Base-by-base conservation (phyloP, 1,140 invertebrate genomes). In the Oedothorax gibbosus region DNA sequence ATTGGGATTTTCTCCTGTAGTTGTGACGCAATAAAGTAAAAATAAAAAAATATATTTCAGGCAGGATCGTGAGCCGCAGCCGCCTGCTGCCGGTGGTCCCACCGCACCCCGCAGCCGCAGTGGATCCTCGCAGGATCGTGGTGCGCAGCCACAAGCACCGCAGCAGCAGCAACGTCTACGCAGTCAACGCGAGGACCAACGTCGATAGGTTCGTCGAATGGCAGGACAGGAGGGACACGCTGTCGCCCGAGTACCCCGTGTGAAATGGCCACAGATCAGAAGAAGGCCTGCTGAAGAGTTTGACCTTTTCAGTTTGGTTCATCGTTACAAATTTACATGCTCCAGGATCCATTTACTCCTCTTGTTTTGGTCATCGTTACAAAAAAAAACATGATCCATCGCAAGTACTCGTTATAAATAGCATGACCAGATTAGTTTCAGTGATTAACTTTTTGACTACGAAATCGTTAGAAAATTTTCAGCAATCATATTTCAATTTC, bases 201-300 rank as follows among this genome's bases (percentile, higher is more conserved):
- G 81, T 84, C 50, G 81, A 84, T 14, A 84, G 81, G 64, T 76
- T 68, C 20, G 51, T 84, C 1, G 81, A 85, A 15, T 21, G 53
- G 14, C 73, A 69, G 8, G 83, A 72, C 11, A 56, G 81, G 4
- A 60, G 83, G 18, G 83, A 69, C 15, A 77, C 69, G 8, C 10
- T 85, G 7, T 57, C 83, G 8, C 83, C 83, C 0, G 83, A 85
- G 21, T 85, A 77, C 54, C 83, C 83, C 7, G 54, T 85, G 9
- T 85, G 60, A 60, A 51, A 64, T 9, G 12, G 0, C 18, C 12
- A 14, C 69, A 12, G 35, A 9, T 56, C n/a, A 9, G 10, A 57
- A 14, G 8, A 57, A 11, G 8, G 14, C 14, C 14, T 56, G 54
- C 3, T 8, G 15, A 14, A 57, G 4, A 14, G 14, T 12, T 21